Percentiles rank a stretch among this genome's conserved stretches.
phyloP scores from a whole-genome alignment of 2,797 vertebrate genomes.

The Squalus acanthias region DNA sequence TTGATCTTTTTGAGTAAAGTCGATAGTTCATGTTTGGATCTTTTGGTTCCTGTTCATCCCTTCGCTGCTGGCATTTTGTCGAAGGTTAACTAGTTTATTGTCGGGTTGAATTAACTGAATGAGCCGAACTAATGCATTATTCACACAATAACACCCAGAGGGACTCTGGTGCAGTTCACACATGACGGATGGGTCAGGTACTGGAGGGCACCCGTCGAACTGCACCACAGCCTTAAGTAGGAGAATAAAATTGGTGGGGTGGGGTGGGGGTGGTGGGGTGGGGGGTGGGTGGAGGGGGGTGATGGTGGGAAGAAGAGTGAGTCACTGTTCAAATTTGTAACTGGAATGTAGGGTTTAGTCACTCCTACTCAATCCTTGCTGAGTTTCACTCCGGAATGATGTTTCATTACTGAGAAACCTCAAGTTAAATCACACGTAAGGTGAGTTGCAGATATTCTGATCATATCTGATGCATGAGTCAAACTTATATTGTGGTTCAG shows the following conservation, averaged over 20 bases:
- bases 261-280: too few species aligned
- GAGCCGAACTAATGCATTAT: background rate
- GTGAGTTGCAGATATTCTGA: background rate
- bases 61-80: background rate
- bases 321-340: background rate
- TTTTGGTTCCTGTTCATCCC: background rate
- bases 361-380: background rate
- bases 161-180: background rate
- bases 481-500: background rate
- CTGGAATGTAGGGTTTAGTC: background rate
- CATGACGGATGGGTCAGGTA: background rate
- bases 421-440: background rate
- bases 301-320: background rate
- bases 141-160: background rate
- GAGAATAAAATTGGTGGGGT: background rate
- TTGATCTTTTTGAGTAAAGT: background rate
- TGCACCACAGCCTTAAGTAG: background rate
- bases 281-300: background rate
- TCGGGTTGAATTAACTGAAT: background rate
- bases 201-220: background rate
- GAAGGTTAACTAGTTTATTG: background rate
- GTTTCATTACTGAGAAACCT: background rate
- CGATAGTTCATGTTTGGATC: background rate
- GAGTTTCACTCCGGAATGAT: background rate
- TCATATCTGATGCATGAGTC: background rate